Conservation (phyloP, 1,140 invertebrate genomes). For the silkworm (Bombyx mori) region DNA sequence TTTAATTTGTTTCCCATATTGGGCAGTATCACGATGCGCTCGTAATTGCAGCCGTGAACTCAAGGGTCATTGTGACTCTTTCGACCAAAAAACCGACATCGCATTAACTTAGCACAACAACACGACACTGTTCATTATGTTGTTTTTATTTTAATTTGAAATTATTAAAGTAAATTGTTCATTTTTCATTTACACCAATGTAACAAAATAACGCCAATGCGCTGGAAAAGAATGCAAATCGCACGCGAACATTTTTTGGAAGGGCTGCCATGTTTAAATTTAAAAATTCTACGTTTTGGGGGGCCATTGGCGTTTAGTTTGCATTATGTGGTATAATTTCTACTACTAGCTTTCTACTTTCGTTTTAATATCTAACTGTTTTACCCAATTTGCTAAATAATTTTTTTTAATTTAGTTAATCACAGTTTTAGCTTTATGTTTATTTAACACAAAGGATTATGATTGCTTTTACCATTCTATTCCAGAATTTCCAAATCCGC, state of each 20-base stretch:
- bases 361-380: too few relatives aligned
- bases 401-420: too few relatives aligned
- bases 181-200: slow-evolving; percentile 11
- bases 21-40: slow-evolving; percentile 42
- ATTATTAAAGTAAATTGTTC: slow-evolving; percentile 18
- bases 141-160: slow-evolving; percentile 12
- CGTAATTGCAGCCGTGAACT: slow-evolving; percentile 52
- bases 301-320: too few relatives aligned
- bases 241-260: slow-evolving; percentile 39
- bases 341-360: too few relatives aligned
- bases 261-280: slow-evolving; percentile 20
- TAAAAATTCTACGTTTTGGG: too few relatives aligned
- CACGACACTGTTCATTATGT: slow-evolving; percentile 6
- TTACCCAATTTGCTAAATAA: too few relatives aligned
- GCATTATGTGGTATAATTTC: too few relatives aligned
- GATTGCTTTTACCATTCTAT: too few relatives aligned
- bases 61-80: slow-evolving; percentile 40
- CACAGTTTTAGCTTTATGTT: too few relatives aligned
- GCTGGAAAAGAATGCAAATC: slow-evolving; percentile 49
- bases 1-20: slow-evolving; percentile 53
- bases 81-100: slow-evolving; percentile 3
- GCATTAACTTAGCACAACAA: background rate
- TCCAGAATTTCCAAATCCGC: too few relatives aligned
- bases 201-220: slow-evolving; percentile 36
- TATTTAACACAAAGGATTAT: too few relatives aligned